A percentile compares a stretch with the other conserved stretches of the same genome.
These are phyloP conservation scores for Datnioides undecimradiatus DNA, from an alignment of 2,113 vertebrate species.

Conservation along the genomic window DNA sequence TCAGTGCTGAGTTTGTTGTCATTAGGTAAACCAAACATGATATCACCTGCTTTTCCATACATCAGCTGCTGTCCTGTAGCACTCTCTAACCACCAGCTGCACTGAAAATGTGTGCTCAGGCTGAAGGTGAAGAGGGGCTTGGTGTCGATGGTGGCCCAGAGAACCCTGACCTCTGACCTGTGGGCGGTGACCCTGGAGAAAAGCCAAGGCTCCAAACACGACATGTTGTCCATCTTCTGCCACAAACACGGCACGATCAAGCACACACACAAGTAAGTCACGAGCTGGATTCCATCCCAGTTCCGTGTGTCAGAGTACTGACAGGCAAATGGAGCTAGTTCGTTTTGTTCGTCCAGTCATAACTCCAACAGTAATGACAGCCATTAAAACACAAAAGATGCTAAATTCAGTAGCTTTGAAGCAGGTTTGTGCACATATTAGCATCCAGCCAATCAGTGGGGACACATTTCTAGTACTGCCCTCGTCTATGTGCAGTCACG, in stretches of 20 bases:
- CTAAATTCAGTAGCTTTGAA: background rate
- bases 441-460: background rate
- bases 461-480: background rate
- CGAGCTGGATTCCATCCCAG: background rate
- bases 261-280: conserved; percentile 49
- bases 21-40: conserved; percentile 70
- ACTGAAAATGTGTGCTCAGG: conserved; percentile 51
- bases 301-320: background rate
- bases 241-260: conserved; percentile 53
- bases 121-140: conserved; percentile 80
- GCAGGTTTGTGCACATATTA: background rate
- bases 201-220: conserved; percentile 72
- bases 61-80: background rate
- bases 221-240: conserved; percentile 78
- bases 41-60: background rate
- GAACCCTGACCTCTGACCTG: conserved; percentile 63
- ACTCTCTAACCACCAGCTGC: background rate
- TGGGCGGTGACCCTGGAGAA: conserved; percentile 79
- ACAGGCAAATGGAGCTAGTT: background rate
- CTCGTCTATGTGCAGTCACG: background rate
- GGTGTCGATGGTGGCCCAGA: conserved; percentile 73
- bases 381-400: no score
- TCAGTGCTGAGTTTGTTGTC: conserved; percentile 71
- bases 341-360: background rate
- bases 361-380: background rate